Evolutionary conservation across 2,888 invertebrate genomes (phyloP).

Genomic region (Leuctra nigra): DNA sequence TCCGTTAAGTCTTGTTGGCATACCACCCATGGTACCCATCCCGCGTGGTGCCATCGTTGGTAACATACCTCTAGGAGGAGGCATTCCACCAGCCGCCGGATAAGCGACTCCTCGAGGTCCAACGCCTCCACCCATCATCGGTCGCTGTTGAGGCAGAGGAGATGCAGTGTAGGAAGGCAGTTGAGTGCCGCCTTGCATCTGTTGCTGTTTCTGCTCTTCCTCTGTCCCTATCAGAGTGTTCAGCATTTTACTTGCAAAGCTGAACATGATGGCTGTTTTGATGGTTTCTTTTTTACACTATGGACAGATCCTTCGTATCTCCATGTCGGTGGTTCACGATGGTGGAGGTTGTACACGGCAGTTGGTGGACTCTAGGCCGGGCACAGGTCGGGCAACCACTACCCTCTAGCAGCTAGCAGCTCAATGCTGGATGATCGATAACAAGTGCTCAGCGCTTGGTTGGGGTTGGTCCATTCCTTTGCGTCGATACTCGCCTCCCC

Average conservation of each 20-base stretch:
- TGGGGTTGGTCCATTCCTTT: too few relatives aligned
- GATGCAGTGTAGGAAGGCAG: conserved; percentile 26
- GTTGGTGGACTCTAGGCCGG: too few relatives aligned
- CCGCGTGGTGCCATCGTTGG: conserved; percentile 21
- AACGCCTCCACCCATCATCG: conserved; percentile 27
- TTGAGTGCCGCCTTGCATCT: conserved; percentile 31
- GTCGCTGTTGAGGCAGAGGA: conserved; percentile 28
- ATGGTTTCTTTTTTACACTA: too few relatives aligned
- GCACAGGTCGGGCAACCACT: too few relatives aligned
- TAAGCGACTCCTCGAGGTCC: conserved; percentile 30
- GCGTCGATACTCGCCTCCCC: too few relatives aligned
- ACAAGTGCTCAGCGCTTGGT: too few relatives aligned
- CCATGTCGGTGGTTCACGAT: too few relatives aligned
- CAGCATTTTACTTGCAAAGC: conserved; percentile 43
- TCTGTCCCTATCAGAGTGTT: conserved; percentile 41
- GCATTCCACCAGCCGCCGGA: conserved; percentile 27
- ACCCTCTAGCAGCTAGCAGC: too few relatives aligned
- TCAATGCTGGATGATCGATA: too few relatives aligned
- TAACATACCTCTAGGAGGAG: conserved; percentile 27
- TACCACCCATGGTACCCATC: conserved; percentile 23
- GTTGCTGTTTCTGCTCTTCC: conserved; percentile 34
- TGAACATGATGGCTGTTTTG: conserved; percentile 37
- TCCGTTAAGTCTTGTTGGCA: conserved; percentile 25
- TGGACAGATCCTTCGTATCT: too few relatives aligned
- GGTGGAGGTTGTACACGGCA: too few relatives aligned